These are phyloP conservation scores for Heterodera carotae DNA, from an alignment of 1,140 invertebrate species.

Conservation along the genomic window DNA sequence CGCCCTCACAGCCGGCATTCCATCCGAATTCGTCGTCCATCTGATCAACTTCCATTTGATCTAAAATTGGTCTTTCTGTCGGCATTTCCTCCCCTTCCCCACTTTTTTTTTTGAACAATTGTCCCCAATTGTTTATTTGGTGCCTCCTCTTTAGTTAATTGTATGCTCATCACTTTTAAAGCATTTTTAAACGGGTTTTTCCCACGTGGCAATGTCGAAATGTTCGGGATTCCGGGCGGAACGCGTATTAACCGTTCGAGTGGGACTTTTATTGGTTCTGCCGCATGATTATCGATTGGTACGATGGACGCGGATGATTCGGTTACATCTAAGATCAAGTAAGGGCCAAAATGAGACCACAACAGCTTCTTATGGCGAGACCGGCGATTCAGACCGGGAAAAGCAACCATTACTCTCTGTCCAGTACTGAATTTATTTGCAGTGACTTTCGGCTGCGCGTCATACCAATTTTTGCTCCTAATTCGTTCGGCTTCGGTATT, in stretches of 20 bases:
- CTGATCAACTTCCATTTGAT: neutral
- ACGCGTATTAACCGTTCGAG: constrained; percentile 12
- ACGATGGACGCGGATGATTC: neutral
- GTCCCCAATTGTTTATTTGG: constrained; percentile 5
- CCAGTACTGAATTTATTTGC: constrained; percentile 3
- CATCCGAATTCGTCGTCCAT: neutral
- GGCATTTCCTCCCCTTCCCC: neutral
- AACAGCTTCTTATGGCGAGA: constrained; percentile 14
- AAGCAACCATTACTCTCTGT: constrained; percentile 14
- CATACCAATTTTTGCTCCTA: constrained; percentile 5
- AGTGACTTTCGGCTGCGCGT: neutral
- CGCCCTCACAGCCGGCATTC: neutral
- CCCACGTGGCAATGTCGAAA: neutral
- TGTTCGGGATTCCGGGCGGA: constrained; percentile 18
- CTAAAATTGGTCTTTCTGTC: neutral
- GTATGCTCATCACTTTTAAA: neutral
- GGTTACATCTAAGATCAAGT: neutral
- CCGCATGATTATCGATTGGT: constrained; percentile 13
- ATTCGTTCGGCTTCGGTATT: neutral
- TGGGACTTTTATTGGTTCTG: neutral
- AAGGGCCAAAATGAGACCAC: constrained; percentile 21
- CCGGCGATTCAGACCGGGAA: neutral
- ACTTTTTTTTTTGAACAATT: constrained; percentile 6
- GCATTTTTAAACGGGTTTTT: constrained; percentile 16
- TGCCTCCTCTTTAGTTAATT: neutral